Base-by-base conservation (phyloP, 1,140 invertebrate species). In the Pachyrhynchus sulphureomaculatus region DNA sequence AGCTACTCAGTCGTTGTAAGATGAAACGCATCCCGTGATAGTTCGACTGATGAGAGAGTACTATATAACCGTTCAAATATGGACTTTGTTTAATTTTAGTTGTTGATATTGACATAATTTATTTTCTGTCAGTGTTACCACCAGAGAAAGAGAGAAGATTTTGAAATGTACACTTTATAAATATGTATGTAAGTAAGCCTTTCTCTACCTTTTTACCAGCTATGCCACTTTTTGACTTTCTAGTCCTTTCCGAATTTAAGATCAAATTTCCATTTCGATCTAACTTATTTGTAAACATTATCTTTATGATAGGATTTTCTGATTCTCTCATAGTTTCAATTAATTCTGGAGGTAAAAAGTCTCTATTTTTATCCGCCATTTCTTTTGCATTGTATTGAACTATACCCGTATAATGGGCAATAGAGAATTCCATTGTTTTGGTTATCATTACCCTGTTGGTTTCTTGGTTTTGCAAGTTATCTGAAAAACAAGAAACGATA, bases 281-380 rank as follows among this genome's bases (percentile, higher is more conserved):
- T 12, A 96, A 75, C 72, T 91, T 89, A 69, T 91, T 92, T 47
- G 85, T 85, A 75, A 96, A 97, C 64, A 95, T 78, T 21, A 86
- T 78, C 68, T 85, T 85, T n/a, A 96, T 79, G 6, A 84, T 80
- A n/a, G 79, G 75, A 76, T 89, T 84, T 10, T 78, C 81, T 0
- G 93, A 96, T 12, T 83, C 81, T 70, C 93, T 81, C 78, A 96
- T 80, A 3, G 91, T 87, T 75, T 90, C 88, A 45, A 89, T 87
- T 76, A 95, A 87, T 77, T 95, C 93, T 0, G 88, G 88, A 1
- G 93, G 88, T 9, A 95, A 77, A 69, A 93, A 93, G 72, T 96
- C 93, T 36, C 90, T 84, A 78, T 96, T 96, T 75, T 92, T 94
- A 62, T 90, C 87, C 2, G 90, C 81, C 74, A 96, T 91, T 70